These are phyloP conservation scores for Fragum fragum DNA, from an alignment of 2,888 invertebrate genomes.

Conservation along the genomic window DNA sequence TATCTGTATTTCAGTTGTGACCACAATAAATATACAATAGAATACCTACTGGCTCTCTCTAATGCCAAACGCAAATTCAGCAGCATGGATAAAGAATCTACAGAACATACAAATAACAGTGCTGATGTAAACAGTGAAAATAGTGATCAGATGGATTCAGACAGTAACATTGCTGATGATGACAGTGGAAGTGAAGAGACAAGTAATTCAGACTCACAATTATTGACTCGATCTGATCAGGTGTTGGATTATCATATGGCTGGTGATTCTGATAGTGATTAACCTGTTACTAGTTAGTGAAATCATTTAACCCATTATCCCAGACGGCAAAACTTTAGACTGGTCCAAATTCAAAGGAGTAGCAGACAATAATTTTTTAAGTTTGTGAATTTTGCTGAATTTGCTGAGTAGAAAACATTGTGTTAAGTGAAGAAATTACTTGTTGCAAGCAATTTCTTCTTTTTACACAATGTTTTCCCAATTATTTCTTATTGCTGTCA, in stretches of 20 bases:
- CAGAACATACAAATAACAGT: background rate
- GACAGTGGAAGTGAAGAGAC: background rate
- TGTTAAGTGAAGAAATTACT: no score
- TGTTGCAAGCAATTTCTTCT: no score
- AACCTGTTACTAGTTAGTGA: background rate
- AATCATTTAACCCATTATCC: no score
- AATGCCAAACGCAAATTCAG: conserved; percentile 76
- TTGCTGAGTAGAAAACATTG: no score
- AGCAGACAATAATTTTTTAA: no score
- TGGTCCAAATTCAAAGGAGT: no score
- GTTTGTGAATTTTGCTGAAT: no score
- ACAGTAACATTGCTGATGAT: background rate
- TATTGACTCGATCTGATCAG: background rate
- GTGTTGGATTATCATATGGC: conserved; percentile 20
- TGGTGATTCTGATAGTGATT: conserved; percentile 25
- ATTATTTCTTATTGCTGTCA: no score
- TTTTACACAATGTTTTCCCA: no score
- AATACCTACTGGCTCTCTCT: conserved; percentile 88
- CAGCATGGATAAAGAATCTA: conserved; percentile 4
- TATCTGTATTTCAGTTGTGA: conserved; percentile 93
- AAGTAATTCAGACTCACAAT: background rate
- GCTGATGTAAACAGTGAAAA: conserved; percentile 1
- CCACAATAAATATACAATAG: conserved; percentile 94
- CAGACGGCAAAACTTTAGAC: no score
- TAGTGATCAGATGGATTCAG: background rate